Conservation (phyloP, 2,113 vertebrate genomes). For the Colinus virginianus region DNA sequence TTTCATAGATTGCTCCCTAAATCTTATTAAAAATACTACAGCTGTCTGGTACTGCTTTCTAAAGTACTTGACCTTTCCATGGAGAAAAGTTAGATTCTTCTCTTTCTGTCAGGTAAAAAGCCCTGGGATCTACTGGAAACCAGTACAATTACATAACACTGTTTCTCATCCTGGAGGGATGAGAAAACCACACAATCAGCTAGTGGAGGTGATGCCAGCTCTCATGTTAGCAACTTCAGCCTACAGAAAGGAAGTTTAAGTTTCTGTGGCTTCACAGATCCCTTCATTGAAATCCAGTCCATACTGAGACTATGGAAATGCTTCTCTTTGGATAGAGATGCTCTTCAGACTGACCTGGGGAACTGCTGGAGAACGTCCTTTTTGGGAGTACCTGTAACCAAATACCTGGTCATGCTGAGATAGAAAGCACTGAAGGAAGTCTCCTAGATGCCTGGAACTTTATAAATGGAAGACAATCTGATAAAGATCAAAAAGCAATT, state of each 20-base stretch:
- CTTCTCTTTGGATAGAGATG: neutral
- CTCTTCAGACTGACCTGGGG: neutral
- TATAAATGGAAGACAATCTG: neutral
- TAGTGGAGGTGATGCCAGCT: neutral
- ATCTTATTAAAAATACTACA: neutral
- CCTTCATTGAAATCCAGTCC: neutral
- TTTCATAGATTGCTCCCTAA: neutral
- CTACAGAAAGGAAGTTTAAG: neutral
- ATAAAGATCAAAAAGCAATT: neutral
- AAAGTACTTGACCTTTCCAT: neutral
- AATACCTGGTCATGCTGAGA: neutral
- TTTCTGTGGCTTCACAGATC: neutral
- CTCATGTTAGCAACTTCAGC: neutral
- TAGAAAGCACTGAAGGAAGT: neutral
- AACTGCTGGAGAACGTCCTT: neutral
- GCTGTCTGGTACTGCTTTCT: neutral
- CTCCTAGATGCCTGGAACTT: neutral
- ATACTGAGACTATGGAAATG: rapidly evolving
- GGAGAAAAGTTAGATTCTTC: neutral
- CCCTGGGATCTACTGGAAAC: neutral
- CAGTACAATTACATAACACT: neutral
- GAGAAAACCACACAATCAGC: neutral
- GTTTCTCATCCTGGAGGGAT: neutral
- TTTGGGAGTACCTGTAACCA: rapidly evolving
- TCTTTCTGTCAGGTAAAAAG: neutral